Conservation (phyloP, 1,140 invertebrate genomes). For the Drosophila sulfurigaster region DNA sequence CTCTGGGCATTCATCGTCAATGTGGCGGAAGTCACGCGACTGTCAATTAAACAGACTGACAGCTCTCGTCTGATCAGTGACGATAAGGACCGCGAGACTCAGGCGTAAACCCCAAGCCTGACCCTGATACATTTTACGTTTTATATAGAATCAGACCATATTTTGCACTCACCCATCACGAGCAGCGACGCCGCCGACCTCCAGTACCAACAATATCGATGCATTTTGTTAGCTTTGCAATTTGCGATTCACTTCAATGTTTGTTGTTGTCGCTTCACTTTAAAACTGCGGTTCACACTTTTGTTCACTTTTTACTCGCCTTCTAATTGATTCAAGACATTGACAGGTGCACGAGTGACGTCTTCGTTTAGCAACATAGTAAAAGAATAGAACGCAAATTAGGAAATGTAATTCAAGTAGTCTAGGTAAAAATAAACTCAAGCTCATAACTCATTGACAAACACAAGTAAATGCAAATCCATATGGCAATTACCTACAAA, state of each 20-base stretch:
- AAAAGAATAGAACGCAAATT: not conserved
- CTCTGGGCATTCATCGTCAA: not conserved
- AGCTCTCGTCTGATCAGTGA: constrained; percentile 15
- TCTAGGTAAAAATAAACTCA: not conserved
- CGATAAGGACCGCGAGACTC: constrained; percentile 4
- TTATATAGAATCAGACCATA: constrained; percentile 14
- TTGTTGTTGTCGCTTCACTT: constrained; percentile 14
- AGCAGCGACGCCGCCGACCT: constrained; percentile 44
- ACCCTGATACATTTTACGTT: constrained; percentile 27
- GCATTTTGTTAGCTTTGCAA: constrained; percentile 49
- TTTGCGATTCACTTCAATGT: constrained; percentile 15
- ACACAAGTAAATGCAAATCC: too few relatives aligned
- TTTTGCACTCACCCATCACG: constrained; percentile 61
- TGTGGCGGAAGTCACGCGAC: constrained; percentile 34
- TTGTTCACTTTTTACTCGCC: not conserved
- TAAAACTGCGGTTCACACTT: constrained; percentile 24
- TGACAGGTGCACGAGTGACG: constrained; percentile 21
- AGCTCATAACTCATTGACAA: too few relatives aligned
- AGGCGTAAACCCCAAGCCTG: constrained; percentile 1
- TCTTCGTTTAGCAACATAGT: not conserved
- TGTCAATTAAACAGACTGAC: constrained; percentile 50
- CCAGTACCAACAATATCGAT: constrained; percentile 49
- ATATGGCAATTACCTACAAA: too few relatives aligned
- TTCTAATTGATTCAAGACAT: constrained; percentile 22
- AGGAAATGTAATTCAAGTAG: constrained; percentile 7